Percentiles rank a stretch among this genome's conserved stretches.
phyloP scores from a whole-genome alignment of 2,113 vertebrate genomes.

The Delphinus delphis region DNA sequence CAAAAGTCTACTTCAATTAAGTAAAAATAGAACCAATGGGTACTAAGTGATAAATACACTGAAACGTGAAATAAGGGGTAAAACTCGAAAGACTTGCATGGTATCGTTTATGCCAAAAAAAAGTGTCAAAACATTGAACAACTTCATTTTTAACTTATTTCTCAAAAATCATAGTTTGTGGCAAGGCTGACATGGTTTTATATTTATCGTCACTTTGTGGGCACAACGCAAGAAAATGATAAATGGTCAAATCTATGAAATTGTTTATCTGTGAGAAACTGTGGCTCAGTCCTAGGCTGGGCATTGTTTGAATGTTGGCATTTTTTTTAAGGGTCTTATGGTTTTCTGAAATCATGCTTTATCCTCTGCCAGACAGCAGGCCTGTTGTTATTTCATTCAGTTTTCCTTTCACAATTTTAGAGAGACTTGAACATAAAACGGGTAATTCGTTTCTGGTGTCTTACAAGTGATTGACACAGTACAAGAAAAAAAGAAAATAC shows the following conservation, averaged over 20 bases:
- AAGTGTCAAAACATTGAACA: not conserved
- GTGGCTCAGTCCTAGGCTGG: not conserved
- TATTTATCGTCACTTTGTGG: not conserved
- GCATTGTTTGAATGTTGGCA: not conserved
- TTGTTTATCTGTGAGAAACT: not conserved
- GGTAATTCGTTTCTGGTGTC: constrained; percentile 10
- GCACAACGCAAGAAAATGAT: not conserved
- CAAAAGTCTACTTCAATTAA: not conserved
- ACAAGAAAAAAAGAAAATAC: not conserved
- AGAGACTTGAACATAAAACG: constrained; percentile 30
- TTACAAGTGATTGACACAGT: constrained; percentile 48
- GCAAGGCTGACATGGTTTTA: not conserved
- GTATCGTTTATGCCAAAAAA: not conserved
- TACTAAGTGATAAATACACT: not conserved
- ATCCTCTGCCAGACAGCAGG: not conserved
- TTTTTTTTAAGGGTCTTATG: not conserved
- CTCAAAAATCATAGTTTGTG: not conserved
- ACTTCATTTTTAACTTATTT: constrained; percentile 23
- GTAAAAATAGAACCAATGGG: not conserved
- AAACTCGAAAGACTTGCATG: not conserved
- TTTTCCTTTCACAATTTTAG: constrained; percentile 40
- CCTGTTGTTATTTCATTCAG: not conserved
- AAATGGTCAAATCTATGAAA: not conserved
- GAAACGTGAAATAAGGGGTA: not conserved
- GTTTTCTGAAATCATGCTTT: constrained; percentile 19